Base-by-base conservation (phyloP, 2,113 vertebrate species). In the Atlantisia rogersi region DNA sequence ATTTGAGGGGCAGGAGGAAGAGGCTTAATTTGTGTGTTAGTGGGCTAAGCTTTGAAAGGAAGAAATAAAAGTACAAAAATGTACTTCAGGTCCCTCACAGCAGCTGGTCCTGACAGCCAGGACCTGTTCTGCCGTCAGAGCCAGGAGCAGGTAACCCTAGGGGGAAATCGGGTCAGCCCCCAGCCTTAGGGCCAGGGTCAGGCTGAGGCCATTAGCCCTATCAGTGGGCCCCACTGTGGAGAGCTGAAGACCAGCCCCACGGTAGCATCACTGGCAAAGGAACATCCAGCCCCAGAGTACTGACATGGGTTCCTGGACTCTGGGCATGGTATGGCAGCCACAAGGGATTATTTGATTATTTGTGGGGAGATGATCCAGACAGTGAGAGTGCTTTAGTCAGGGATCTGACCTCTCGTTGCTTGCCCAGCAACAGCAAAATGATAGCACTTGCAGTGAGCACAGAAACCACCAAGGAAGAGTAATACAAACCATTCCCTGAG, bases 221-320 rank as follows among this genome's bases (percentile, higher is more conserved):
- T 11, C 4, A 14, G 8, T 20, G 21, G 58, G 26, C 32, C 22
- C 0, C 5, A 13, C 58, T 19, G 20, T 7, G 26, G 26, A 5
- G 35, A 68, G 53, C 26, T 13, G 53, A 25, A 60, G 42, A 59
- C 13, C 42, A 50, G 35, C 24, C 24, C 48, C 42, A 4, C 21
- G 58, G 26, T 2, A 0, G 7, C 8, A 19, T 4, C 42, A 14
- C 35, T 52, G 42, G 20, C 35, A 4, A 31, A 65, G 7, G 35
- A 44, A 35, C 20, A 21, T 26, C 20, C 3, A 1, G 9, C 5
- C 64, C 5, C 0, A 1, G 9, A 28, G 29, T 24, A 40, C 32
- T 18, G n/a, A 8, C 28, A 8, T 4, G 15, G 59, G 6, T 15
- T 46, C 25, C 39, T 31, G 4, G n/a, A n/a, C n/a, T 28, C 21